Evolutionary conservation across 2,113 vertebrate genomes (phyloP), one percentile per base, ranked within the genome.

Genomic region (Ascaphus truei): DNA sequence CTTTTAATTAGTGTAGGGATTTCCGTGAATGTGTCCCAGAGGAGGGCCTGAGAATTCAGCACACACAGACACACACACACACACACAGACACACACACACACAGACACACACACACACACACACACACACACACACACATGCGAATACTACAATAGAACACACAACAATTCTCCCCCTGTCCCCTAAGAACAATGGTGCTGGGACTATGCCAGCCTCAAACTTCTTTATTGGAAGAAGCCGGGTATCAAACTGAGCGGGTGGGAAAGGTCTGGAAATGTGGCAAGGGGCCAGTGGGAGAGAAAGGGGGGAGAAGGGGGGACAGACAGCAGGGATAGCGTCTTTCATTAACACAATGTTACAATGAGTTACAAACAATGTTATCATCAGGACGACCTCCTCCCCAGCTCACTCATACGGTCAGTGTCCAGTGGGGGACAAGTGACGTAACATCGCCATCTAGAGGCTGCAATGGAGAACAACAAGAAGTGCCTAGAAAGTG

Each of bases 301-400:
- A 20, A 36, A 13, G 56, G 33, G 30, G 56, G 43, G 55, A 48
- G 45, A 18, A 41, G 65, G 29, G 39, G n/a, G 65, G 55, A 16
- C 2, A 69, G 45, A 60, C 56, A 69, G 56, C 56, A 53, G 56
- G 43, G 25, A 69, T 60, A 60, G 56, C 34, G 67, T 52, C 67
- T 29, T 71, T 48, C 25, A 39, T 69, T 60, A 51, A 52, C 23
- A 41, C 23, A 65, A 50, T 55, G 13, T 4, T 55, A 60, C 57
- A 71, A 41, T 59, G 5, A 51, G 33, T 7, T 8, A 15, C 45
- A 71, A 12, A 15, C 45, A 71, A 41, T 52, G 45, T 37, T 41
- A 41, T 31, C n/a, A n/a, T n/a, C n/a, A n/a, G n/a, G n/a, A n/a
- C n/a, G 55, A 55, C 63, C 36, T 63, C 45, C 61, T 66, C n/a